phyloP scores from a whole-genome alignment of 2,113 vertebrate species.

The Ranitomeya imitator region DNA sequence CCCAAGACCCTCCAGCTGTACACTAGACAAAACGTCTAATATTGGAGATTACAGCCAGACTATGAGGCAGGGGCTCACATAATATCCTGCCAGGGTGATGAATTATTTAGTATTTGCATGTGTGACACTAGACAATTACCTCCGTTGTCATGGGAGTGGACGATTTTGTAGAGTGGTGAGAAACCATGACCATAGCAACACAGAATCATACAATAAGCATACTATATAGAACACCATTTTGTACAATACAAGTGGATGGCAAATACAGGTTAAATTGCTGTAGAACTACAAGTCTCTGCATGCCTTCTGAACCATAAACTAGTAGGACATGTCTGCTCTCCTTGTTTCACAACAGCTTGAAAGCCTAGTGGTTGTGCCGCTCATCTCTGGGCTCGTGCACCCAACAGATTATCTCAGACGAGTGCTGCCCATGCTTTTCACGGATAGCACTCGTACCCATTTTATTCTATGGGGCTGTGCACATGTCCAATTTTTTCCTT shows the following conservation, averaged over 20 bases:
- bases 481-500: no score
- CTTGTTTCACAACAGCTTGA: no score
- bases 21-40: background rate
- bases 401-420: no score
- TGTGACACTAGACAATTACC: background rate
- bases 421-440: no score
- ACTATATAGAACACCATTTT: no score
- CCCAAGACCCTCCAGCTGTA: background rate
- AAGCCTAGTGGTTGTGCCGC: no score
- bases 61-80: background rate
- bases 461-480: no score
- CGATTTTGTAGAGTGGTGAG: background rate
- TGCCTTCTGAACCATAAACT: background rate
- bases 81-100: background rate
- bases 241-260: no score
- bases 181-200: background rate
- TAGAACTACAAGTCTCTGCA: background rate
- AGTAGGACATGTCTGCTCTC: background rate
- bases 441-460: no score
- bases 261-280: background rate
- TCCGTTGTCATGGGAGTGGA: background rate
- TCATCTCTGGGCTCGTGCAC: no score
- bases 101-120: constrained; percentile 24
- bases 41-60: background rate
- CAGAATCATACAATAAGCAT: background rate